Evolutionary conservation across 2,888 invertebrate genomes (phyloP).

Genomic region (Platycheirus rosarum): DNA sequence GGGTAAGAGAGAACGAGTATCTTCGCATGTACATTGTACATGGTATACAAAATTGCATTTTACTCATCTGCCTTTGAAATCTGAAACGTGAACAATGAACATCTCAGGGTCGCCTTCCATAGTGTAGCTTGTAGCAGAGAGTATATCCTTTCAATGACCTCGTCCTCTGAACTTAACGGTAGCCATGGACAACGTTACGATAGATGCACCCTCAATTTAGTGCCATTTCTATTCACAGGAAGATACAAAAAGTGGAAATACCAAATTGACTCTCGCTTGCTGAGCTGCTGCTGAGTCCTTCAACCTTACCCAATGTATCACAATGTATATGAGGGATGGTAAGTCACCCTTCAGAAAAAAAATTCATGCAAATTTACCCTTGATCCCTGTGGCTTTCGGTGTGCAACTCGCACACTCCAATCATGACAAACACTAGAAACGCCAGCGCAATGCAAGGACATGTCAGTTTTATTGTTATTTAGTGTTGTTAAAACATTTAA

Average conservation of each 20-base stretch:
- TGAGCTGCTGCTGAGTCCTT: conserved; percentile 27
- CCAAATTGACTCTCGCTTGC: conserved; percentile 35
- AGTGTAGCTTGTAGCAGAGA: neutral
- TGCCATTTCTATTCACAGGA: neutral
- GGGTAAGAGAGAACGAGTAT: neutral
- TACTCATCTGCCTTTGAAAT: conserved; percentile 14
- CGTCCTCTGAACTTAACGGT: conserved; percentile 11
- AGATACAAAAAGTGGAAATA: conserved; percentile 30
- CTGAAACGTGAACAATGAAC: conserved; percentile 28
- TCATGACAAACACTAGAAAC: neutral
- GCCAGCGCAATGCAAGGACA: conserved; percentile 11
- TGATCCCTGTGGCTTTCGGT: conserved; percentile 23
- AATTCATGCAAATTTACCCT: conserved; percentile 55
- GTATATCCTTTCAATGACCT: conserved; percentile 43
- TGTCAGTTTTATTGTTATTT: conserved; percentile 38
- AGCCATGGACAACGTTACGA: conserved; percentile 27
- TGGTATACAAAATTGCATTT: conserved; percentile 17
- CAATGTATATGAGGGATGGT: conserved; percentile 6
- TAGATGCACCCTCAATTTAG: conserved; percentile 3
- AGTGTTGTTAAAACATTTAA: conserved; percentile 52
- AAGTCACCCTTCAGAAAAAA: neutral
- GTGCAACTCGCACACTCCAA: neutral
- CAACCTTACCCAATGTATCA: conserved; percentile 19
- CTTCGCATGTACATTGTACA: neutral
- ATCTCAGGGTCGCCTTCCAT: conserved; percentile 18